phyloP scores from a whole-genome alignment of 2,113 vertebrate species.

The Desmodus rotundus region DNA sequence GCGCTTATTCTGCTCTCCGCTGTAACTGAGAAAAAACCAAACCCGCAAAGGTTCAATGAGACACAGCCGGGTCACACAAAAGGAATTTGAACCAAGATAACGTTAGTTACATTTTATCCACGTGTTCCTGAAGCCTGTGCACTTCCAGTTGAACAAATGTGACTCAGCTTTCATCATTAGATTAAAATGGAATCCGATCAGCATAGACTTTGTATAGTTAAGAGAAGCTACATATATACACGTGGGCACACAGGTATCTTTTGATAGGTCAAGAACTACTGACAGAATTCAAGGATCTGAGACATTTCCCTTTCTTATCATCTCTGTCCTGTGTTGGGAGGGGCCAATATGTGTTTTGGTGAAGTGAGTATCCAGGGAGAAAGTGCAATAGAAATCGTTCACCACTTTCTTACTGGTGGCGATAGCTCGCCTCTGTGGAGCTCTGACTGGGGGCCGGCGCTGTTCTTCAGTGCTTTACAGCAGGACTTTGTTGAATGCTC shows the following conservation, averaged over 20 bases:
- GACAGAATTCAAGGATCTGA: background rate
- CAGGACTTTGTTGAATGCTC: background rate
- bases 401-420: background rate
- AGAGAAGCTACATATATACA: background rate
- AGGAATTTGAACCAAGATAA: slow-evolving; percentile 58
- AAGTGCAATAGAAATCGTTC: background rate
- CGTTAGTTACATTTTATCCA: slow-evolving; percentile 37
- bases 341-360: background rate
- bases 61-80: background rate
- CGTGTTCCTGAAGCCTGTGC: background rate
- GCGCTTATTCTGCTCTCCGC: background rate
- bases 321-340: background rate
- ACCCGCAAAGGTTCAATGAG: background rate
- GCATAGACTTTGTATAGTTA: background rate
- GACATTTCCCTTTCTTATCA: background rate
- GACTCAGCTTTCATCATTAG: background rate
- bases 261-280: background rate
- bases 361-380: background rate
- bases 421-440: background rate
- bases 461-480: background rate
- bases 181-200: background rate
- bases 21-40: slow-evolving; percentile 44
- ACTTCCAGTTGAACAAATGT: background rate
- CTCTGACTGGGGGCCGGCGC: background rate
- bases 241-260: background rate